Conservation (phyloP, 2,797 vertebrate species). For the Galagoides demidoff region DNA sequence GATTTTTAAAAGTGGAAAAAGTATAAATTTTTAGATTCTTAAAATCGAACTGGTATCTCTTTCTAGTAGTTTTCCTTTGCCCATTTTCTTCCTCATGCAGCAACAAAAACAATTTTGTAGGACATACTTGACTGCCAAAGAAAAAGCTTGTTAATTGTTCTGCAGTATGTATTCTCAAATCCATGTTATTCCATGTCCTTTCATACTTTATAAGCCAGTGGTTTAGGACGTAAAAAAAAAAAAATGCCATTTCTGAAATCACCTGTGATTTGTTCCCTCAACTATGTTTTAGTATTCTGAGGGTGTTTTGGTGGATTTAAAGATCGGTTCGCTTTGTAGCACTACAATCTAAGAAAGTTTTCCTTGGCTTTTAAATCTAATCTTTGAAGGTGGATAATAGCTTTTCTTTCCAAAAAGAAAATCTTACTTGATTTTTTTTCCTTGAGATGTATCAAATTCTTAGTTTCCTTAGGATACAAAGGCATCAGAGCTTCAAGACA, state of each 20-base stretch:
- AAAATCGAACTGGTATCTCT: not conserved
- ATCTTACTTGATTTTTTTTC: not conserved
- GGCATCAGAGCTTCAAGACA: slow-evolving; percentile 11
- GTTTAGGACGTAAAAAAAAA: slow-evolving; percentile 49
- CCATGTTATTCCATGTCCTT: not conserved
- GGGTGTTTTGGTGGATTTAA: slow-evolving; percentile 40
- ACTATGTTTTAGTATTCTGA: slow-evolving; percentile 45
- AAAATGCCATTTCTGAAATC: slow-evolving; percentile 53
- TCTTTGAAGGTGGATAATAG: slow-evolving; percentile 23
- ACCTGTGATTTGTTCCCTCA: slow-evolving; percentile 41
- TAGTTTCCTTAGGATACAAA: not conserved
- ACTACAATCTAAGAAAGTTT: slow-evolving; percentile 41
- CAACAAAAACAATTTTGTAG: not conserved
- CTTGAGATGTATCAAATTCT: slow-evolving; percentile 2
- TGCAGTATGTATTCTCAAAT: not conserved
- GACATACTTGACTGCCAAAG: not conserved
- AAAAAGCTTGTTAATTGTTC: not conserved
- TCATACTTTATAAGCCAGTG: slow-evolving; percentile 59
- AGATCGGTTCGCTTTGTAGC: slow-evolving; percentile 14
- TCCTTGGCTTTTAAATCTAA: slow-evolving; percentile 53
- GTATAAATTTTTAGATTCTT: not conserved
- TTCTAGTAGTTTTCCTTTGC: not conserved
- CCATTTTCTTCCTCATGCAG: not conserved
- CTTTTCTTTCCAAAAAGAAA: not conserved
- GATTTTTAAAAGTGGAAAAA: not conserved